Percentiles rank a stretch among this genome's conserved stretches.
Conservation (phyloP, 2,888 invertebrate genomes). For the Caenorhabditis zanzibari region DNA sequence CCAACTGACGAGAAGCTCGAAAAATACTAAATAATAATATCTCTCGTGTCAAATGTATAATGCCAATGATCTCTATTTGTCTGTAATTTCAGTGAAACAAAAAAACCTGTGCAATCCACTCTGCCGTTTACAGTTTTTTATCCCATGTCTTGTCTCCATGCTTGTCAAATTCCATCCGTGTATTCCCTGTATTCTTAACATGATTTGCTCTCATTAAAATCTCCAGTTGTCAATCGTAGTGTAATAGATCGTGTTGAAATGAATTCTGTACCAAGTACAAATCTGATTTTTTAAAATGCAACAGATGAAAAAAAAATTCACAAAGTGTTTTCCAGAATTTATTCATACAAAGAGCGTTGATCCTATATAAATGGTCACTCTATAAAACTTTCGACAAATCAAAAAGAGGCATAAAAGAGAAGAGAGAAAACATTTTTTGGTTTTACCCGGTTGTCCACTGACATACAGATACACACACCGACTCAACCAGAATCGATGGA, state of each 20-base stretch:
- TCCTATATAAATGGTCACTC: slow-evolving; percentile 5
- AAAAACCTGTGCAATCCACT: slow-evolving; percentile 41
- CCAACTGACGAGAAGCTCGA: slow-evolving; percentile 12
- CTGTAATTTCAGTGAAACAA: slow-evolving; percentile 24
- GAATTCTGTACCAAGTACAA: background rate
- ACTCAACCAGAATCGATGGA: slow-evolving; percentile 57
- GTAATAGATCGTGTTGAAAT: background rate
- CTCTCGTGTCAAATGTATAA: background rate
- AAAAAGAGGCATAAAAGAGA: slow-evolving; percentile 3
- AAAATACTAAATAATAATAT: background rate
- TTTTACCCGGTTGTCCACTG: slow-evolving; percentile 69
- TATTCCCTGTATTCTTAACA: background rate
- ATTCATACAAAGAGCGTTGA: slow-evolving; percentile 38
- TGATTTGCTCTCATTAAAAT: slow-evolving; percentile 12
- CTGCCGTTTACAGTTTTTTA: slow-evolving; percentile 16
- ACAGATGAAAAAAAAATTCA: too few species aligned
- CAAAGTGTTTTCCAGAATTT: background rate
- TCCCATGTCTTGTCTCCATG: background rate
- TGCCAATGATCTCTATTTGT: slow-evolving; percentile 3
- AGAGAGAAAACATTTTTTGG: slow-evolving; percentile 39
- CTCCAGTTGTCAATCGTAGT: slow-evolving; percentile 11
- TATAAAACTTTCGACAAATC: slow-evolving; percentile 18
- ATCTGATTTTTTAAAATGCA: background rate
- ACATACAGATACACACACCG: slow-evolving; percentile 68
- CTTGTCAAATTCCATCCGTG: background rate